Base-by-base conservation (phyloP, 2,888 invertebrate species). In the Aplocera efformata region DNA sequence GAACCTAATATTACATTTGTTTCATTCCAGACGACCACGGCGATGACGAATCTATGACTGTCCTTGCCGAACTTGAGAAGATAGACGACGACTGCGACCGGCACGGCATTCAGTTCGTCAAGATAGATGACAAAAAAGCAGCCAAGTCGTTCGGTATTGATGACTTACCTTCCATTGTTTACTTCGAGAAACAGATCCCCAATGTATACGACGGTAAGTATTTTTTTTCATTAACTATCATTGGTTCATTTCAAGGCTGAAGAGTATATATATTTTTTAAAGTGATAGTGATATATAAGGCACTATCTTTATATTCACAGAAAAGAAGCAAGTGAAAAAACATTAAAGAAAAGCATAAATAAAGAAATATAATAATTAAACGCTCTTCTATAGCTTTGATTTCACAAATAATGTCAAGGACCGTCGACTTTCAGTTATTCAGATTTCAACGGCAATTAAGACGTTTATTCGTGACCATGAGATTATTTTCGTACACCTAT, bases 81-180 rank as follows among this genome's bases (percentile, higher is more conserved):
- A 97, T 97, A 66, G 97, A 97, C 77, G 96, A 97, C 77, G 97
- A 97, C 76, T 96, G 96, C 73, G 96, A 96, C 79, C 94, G 94
- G 61, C 94, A 96, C 67, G 96, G 96, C 44, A 97, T 97, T 60
- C 96, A 96, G 74, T 96, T 97, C 75, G 97, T 97, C 26, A 97
- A 97, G 85, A 96, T 97, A 57, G 96, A 96, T 66, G 96, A 97
- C 74, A 88, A 90, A 25, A 92, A 92, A 57, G 94, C 96, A n/a
- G 94, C 95, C 34, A 91, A 90, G 52, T 94, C 95, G 49, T 97
- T 94, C 76, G 97, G 97, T 52, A 94, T 97, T 58, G 96, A 96
- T 63, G 88, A 91, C 33, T 81, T 93, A 36, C 97, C 97, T 10
- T 91, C 95, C 30, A 94, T 97, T 60, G 96, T 97, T 50, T 97